A percentile compares a stretch with the other conserved stretches of the same genome.
Conservation (phyloP, 2,888 invertebrate genomes). For the Pristionchus japonicus region DNA sequence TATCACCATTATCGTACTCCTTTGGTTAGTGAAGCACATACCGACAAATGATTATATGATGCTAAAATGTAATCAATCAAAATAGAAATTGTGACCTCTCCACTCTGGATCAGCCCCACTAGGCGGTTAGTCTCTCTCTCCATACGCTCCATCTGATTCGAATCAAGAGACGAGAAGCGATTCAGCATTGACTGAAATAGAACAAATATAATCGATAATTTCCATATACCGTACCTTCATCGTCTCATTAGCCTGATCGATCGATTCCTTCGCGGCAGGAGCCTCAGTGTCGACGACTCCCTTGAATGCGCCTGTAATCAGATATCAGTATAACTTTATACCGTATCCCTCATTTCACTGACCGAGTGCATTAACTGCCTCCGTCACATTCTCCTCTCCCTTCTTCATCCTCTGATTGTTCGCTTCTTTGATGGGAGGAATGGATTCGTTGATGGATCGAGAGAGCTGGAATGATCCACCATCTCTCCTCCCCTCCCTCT, state of each 20-base stretch:
- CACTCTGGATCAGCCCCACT: not conserved
- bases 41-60: not conserved
- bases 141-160: not conserved
- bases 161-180: not conserved
- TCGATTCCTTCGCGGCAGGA: not conserved
- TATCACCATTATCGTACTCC: not conserved
- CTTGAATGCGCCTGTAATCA: not conserved
- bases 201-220: not conserved
- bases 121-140: not conserved
- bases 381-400: not conserved
- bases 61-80: not conserved
- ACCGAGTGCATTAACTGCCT: not conserved
- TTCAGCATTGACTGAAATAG: not conserved
- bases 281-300: not conserved
- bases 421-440: not conserved
- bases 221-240: not conserved
- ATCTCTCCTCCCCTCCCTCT: not conserved
- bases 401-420: not conserved
- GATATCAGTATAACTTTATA: not conserved
- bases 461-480: not conserved
- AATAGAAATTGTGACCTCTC: not conserved
- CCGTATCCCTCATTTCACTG: not conserved
- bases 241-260: not conserved
- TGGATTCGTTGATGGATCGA: not conserved
- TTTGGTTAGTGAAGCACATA: not conserved